Evolutionary conservation across 2,113 vertebrate genomes (phyloP).

Genomic region (Hemicordylus capensis): DNA sequence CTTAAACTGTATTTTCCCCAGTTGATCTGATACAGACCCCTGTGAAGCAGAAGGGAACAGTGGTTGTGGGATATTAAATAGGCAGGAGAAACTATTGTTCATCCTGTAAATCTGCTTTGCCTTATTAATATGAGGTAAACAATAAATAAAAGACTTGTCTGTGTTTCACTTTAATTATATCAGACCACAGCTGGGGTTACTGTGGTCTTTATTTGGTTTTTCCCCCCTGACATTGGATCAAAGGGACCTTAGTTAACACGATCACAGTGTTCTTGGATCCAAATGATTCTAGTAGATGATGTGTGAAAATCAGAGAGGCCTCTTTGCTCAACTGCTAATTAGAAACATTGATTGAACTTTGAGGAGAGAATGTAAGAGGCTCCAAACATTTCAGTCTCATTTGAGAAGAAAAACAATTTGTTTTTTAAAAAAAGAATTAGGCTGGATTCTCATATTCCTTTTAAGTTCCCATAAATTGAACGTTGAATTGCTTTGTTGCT

Average conservation of each 20-base stretch:
- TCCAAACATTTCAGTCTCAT: neutral
- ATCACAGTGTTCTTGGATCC: neutral
- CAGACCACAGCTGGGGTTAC: constrained; percentile 4
- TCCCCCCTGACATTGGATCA: neutral
- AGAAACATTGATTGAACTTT: neutral
- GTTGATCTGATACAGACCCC: neutral
- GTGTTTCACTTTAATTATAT: neutral
- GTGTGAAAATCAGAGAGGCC: constrained; percentile 6
- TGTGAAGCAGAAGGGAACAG: constrained; percentile 56
- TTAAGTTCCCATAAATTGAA: neutral
- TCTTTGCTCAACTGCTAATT: neutral
- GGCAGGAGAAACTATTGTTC: constrained; percentile 52
- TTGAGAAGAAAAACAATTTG: neutral
- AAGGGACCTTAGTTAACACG: neutral
- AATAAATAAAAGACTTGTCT: constrained; percentile 3
- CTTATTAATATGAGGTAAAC: constrained; percentile 50
- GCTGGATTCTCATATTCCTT: neutral
- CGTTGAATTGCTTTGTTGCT: neutral
- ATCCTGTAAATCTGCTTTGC: constrained; percentile 46
- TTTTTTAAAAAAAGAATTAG: neutral
- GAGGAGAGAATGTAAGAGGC: neutral
- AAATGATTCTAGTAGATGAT: neutral
- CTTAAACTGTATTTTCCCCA: constrained; percentile 50
- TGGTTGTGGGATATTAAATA: constrained; percentile 50
- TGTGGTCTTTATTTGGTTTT: neutral